Evolutionary conservation across 1,140 invertebrate species (phyloP), one percentile per base, ranked within the genome.

Genomic region (Trissolcus basalis): DNA sequence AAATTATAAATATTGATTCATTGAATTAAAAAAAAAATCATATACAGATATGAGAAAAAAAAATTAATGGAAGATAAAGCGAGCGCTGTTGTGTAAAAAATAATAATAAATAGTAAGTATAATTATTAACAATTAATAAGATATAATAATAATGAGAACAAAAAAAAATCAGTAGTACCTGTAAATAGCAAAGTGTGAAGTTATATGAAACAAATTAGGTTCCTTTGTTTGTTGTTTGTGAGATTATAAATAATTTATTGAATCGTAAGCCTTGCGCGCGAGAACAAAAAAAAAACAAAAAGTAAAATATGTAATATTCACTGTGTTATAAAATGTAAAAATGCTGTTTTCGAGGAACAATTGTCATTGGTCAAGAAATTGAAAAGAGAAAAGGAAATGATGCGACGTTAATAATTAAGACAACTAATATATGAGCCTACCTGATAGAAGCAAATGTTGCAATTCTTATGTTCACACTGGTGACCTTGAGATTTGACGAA

Each of bases 241-340:
- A 88, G 83, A 87, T 86, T 88, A 85, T 88, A 88, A 81, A 87
- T 88, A 88, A 87, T 86, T 87, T 88, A 87, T 87, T 86, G 83
- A 87, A 84, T 78, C 77, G 80, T 83, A 86, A 85, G 81, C 83
- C 76, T 81, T 68, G 77, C 64, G 73, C 81, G 68, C 75, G 77
- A 76, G 61, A 83, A 64, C 70, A 76, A 68, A 61, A 79, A 32
- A 15, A 33, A 41, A 43, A n/a, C 51, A 80, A 64, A 78, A 54
- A 64, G 83, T 79, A 81, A 86, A 86, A 68, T 74, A 79, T 80
- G 81, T 82, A 87, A 84, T 84, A 86, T 86, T 85, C 80, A 86
- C 82, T 79, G 63, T 75, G 83, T 83, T 87, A 85, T 27, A 27
- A 27, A 27, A 27, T 27, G 19, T 27, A 27, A 27, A 27, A 27